Evolutionary conservation across 2,797 vertebrate species (phyloP).

Genomic region (Ctenochaetus hawaiiensis): DNA sequence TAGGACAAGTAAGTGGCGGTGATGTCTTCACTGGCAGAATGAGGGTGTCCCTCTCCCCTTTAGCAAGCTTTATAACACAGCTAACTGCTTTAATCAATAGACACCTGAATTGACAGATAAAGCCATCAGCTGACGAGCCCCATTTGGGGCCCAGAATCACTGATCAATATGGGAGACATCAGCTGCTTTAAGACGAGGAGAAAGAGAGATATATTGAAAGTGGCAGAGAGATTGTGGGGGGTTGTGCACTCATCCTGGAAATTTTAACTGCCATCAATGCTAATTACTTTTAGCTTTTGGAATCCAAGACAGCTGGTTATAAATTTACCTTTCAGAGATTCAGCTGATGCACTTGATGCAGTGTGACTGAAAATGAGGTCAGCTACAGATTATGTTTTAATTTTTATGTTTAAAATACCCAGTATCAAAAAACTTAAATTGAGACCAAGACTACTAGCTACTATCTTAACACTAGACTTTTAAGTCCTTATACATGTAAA

Average conservation of each 20-base stretch:
- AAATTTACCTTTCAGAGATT: conserved; percentile 47
- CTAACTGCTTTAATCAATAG: conserved; percentile 79
- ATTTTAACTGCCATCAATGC: conserved; percentile 68
- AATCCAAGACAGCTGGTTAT: conserved; percentile 49
- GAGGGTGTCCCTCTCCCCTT: conserved; percentile 37
- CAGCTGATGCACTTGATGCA: conserved; percentile 37
- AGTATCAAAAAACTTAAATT: too few species aligned
- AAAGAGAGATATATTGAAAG: conserved; percentile 48
- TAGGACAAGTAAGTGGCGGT: conserved; percentile 38
- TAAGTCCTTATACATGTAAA: too few species aligned
- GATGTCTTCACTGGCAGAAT: conserved; percentile 60
- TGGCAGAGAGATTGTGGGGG: conserved; percentile 19
- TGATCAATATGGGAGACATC: conserved; percentile 80
- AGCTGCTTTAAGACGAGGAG: conserved; percentile 65
- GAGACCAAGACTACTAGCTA: too few species aligned
- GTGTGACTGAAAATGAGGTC: conserved; percentile 1
- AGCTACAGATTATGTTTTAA: too few species aligned
- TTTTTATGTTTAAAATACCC: too few species aligned
- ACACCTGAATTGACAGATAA: conserved; percentile 77
- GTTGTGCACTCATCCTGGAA: conserved; percentile 45
- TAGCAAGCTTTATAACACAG: conserved; percentile 58
- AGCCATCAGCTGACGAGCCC: conserved; percentile 78
- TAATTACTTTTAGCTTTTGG: conserved; percentile 71
- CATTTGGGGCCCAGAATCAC: conserved; percentile 59
- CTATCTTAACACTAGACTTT: too few species aligned